phyloP scores from a whole-genome alignment of 1,140 invertebrate genomes.

The Steinernema khuongi region DNA sequence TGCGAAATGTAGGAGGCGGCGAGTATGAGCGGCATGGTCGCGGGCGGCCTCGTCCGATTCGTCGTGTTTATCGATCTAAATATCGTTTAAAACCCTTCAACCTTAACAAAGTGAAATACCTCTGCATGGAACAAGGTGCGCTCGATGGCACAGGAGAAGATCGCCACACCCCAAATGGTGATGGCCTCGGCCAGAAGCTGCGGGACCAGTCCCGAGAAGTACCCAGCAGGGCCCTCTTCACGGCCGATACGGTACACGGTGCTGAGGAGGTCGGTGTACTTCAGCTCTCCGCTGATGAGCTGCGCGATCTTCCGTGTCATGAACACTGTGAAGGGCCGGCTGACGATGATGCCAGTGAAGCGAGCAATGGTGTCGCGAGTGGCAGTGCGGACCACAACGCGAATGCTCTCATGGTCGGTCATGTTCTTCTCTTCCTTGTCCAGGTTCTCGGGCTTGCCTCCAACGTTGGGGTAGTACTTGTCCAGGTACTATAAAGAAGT shows the following conservation, averaged over 20 bases:
- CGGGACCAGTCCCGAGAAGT: slow-evolving; percentile 53
- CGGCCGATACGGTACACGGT: slow-evolving; percentile 41
- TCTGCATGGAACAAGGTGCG: slow-evolving; percentile 31
- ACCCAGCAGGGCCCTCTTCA: slow-evolving; percentile 49
- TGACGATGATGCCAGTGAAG: slow-evolving; percentile 33
- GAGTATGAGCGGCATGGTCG: slow-evolving; percentile 27
- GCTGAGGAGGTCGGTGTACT: slow-evolving; percentile 39
- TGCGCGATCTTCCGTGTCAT: slow-evolving; percentile 56
- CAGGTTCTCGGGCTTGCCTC: slow-evolving; percentile 39
- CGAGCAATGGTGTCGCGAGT: slow-evolving; percentile 43
- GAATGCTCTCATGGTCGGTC: slow-evolving; percentile 36
- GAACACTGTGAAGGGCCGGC: slow-evolving; percentile 48
- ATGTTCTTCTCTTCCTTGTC: slow-evolving; percentile 46
- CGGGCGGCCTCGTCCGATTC: slow-evolving; percentile 25
- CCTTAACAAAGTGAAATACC: neutral
- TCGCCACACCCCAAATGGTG: slow-evolving; percentile 43
- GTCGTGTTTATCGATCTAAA: slow-evolving; percentile 36
- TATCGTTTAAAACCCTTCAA: neutral
- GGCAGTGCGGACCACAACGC: slow-evolving; percentile 38
- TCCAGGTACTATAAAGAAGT: slow-evolving; percentile 43
- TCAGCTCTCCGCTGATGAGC: slow-evolving; percentile 48
- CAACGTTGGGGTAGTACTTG: slow-evolving; percentile 49
- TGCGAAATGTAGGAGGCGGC: slow-evolving; percentile 25
- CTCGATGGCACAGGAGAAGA: slow-evolving; percentile 39
- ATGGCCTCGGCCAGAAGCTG: slow-evolving; percentile 42